phyloP scores from a whole-genome alignment of 92 coral and sea anemone species.

The Blastomussa wellsi region DNA sequence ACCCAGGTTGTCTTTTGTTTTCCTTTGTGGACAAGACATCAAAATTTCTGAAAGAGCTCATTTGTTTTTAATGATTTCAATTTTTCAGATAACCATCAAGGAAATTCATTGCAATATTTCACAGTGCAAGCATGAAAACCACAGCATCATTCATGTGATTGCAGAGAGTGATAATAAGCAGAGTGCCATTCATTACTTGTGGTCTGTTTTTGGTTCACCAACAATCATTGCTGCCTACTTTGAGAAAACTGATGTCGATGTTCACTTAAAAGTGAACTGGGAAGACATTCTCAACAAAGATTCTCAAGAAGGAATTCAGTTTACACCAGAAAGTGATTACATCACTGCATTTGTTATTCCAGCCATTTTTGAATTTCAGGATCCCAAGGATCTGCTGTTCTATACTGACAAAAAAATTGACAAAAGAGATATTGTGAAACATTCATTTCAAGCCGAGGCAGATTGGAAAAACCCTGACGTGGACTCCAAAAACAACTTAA shows the following conservation, averaged over 20 bases:
- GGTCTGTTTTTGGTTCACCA: slow-evolving; percentile 80
- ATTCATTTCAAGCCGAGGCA: slow-evolving; percentile 8
- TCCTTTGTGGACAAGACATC: too few species aligned
- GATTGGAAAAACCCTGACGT: slow-evolving; percentile 27
- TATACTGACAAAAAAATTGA: slow-evolving; percentile 20
- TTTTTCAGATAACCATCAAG: slow-evolving; percentile 33
- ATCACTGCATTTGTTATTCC: slow-evolving; percentile 75
- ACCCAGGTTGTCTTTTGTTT: too few species aligned
- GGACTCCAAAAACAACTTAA: slow-evolving; percentile 8
- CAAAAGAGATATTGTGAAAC: background rate
- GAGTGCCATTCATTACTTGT: slow-evolving; percentile 82
- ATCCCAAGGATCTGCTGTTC: slow-evolving; percentile 74
- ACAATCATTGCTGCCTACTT: slow-evolving; percentile 84
- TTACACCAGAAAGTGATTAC: slow-evolving; percentile 49
- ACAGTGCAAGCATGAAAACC: background rate
- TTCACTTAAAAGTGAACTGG: slow-evolving; percentile 14
- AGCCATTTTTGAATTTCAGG: slow-evolving; percentile 71
- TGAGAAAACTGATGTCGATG: background rate
- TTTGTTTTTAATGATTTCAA: background rate
- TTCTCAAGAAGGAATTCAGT: slow-evolving; percentile 38
- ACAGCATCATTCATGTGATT: slow-evolving; percentile 51
- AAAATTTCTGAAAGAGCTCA: too few species aligned
- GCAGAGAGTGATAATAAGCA: slow-evolving; percentile 62
- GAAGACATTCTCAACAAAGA: background rate
- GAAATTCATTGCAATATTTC: background rate